phyloP scores from a whole-genome alignment of 1,140 invertebrate species.

The Scaptomyza pallida region DNA sequence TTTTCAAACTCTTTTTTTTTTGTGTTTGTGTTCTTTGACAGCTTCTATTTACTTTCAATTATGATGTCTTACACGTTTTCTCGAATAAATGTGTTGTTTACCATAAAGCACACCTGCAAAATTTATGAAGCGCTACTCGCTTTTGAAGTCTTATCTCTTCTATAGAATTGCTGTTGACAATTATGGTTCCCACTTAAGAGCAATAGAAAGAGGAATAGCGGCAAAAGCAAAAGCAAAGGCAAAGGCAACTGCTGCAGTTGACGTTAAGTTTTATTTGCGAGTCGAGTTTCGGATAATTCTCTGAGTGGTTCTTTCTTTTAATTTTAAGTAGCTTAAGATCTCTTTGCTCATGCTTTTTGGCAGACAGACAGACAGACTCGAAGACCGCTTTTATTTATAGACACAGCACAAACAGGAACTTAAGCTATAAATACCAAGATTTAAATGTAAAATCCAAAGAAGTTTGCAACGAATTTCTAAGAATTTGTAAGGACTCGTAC shows the following conservation, averaged over 20 bases:
- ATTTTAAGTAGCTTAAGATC: constrained; percentile 67
- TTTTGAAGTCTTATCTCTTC: constrained; percentile 30
- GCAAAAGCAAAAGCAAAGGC: neutral
- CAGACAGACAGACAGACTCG: neutral
- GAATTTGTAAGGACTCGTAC: neutral
- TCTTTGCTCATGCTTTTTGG: constrained; percentile 30
- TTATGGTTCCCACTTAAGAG: constrained; percentile 47
- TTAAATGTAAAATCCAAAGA: neutral
- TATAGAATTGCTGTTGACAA: constrained; percentile 54
- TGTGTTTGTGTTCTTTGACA: constrained; percentile 7
- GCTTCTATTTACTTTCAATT: constrained; percentile 49
- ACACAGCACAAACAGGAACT: neutral
- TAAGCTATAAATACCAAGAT: constrained; percentile 8
- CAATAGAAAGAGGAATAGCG: neutral
- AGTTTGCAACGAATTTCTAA: neutral
- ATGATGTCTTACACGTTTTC: constrained; percentile 25
- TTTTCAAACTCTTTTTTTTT: constrained; percentile 27
- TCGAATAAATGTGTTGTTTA: constrained; percentile 19
- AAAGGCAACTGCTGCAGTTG: constrained; percentile 44
- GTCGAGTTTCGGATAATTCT: constrained; percentile 46
- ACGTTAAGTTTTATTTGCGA: constrained; percentile 63
- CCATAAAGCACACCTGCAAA: constrained; percentile 47
- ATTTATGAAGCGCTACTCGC: constrained; percentile 18
- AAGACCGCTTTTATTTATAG: constrained; percentile 21
- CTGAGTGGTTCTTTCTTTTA: constrained; percentile 63